A percentile compares a stretch with the other conserved stretches of the same genome.
Evolutionary conservation across 2,797 vertebrate genomes (phyloP).

Genomic region (Rhinoraja longicauda): DNA sequence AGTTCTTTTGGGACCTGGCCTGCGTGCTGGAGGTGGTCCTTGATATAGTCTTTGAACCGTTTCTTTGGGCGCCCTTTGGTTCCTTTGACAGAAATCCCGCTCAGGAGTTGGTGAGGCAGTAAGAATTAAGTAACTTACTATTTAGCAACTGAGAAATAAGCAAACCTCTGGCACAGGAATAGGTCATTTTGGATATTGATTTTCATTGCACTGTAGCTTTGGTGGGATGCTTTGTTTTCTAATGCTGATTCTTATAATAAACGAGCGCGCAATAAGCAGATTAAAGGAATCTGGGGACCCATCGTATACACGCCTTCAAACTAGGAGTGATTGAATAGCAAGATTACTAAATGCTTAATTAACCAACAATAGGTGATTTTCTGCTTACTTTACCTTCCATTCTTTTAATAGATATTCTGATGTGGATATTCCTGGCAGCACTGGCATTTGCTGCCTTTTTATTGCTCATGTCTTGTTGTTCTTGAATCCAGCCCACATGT

Average conservation of each 20-base stretch:
- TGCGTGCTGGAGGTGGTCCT: too few species aligned
- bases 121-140: background rate
- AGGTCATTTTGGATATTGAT: background rate
- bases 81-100: too few species aligned
- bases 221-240: background rate
- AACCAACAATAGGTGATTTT: background rate
- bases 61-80: too few species aligned
- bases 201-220: background rate
- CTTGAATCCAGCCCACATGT: background rate
- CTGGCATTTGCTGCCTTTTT: background rate
- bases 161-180: background rate
- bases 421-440: background rate
- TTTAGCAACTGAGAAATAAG: background rate
- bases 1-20: too few species aligned
- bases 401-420: background rate
- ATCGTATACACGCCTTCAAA: background rate
- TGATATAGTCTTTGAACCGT: too few species aligned
- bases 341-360: background rate
- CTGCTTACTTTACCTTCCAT: background rate
- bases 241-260: background rate
- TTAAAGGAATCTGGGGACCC: background rate
- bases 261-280: background rate
- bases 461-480: background rate
- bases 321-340: background rate
- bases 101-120: background rate